Conservation (phyloP, 2,888 invertebrate species). For the Eristalinus aeneus region DNA sequence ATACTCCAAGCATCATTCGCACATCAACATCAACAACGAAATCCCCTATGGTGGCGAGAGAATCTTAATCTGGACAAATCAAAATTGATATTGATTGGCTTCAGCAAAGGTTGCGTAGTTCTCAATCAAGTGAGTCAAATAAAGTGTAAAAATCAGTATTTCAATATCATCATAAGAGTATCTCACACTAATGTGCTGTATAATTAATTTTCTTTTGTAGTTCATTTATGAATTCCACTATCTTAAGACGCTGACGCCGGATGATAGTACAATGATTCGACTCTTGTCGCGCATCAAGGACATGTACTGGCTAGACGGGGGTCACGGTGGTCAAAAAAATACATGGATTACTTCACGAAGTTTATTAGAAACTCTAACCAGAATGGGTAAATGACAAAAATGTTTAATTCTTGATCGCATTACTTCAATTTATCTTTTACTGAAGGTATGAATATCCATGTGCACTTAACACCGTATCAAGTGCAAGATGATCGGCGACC, state of each 20-base stretch:
- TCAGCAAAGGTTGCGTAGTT: constrained; percentile 96
- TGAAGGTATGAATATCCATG: constrained; percentile 86
- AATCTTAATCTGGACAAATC: constrained; percentile 83
- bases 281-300: constrained; percentile 86
- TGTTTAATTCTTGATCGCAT: neutral
- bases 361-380: constrained; percentile 87
- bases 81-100: constrained; percentile 87
- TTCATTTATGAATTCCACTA: constrained; percentile 92
- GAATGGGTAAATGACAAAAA: constrained; percentile 83
- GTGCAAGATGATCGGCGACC: constrained; percentile 89
- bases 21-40: constrained; percentile 74
- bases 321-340: constrained; percentile 92
- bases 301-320: constrained; percentile 96
- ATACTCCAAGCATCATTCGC: constrained; percentile 58
- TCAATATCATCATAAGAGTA: constrained; percentile 3
- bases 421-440: neutral
- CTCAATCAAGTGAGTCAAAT: constrained; percentile 86
- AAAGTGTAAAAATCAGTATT: constrained; percentile 78
- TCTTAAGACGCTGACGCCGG: constrained; percentile 85
- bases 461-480: constrained; percentile 96
- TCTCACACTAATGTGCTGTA: neutral
- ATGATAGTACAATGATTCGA: constrained; percentile 84
- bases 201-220: constrained; percentile 78
- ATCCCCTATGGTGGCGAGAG: constrained; percentile 84
- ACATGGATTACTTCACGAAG: constrained; percentile 92